Conservation (phyloP, 2,113 vertebrate genomes). For the Channa argus region DNA sequence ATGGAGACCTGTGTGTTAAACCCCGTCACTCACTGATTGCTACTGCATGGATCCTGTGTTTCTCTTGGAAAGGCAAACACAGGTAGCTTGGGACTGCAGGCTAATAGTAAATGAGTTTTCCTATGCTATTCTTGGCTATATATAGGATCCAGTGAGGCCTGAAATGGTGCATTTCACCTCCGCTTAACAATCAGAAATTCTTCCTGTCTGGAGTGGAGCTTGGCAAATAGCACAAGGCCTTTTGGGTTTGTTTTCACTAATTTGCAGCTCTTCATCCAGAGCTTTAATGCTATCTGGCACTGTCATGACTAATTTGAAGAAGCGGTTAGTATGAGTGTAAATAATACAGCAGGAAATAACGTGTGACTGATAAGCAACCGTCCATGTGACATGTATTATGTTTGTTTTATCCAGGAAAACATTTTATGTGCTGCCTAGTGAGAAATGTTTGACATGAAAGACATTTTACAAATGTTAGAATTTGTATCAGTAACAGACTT, state of each 20-base stretch:
- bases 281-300: neutral
- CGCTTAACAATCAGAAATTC: constrained; percentile 52
- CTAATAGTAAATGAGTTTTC: constrained; percentile 64
- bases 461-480: too few relatives aligned
- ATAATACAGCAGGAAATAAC: neutral
- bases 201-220: constrained; percentile 61
- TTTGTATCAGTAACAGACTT: too few relatives aligned
- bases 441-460: too few relatives aligned
- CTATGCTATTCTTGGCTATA: constrained; percentile 44
- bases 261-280: neutral
- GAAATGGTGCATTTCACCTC: constrained; percentile 65
- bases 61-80: constrained; percentile 67
- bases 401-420: too few relatives aligned
- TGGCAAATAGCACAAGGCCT: constrained; percentile 43
- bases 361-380: neutral
- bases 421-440: too few relatives aligned
- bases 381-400: neutral
- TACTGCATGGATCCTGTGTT: constrained; percentile 59
- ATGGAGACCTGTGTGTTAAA: constrained; percentile 49
- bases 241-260: constrained; percentile 18
- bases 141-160: constrained; percentile 57
- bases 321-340: neutral
- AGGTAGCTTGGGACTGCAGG: constrained; percentile 62
- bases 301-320: neutral
- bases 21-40: constrained; percentile 20